These are phyloP conservation scores for Teleopsis dalmanni DNA, from an alignment of 1,140 invertebrate genomes.

Conservation along the genomic window DNA sequence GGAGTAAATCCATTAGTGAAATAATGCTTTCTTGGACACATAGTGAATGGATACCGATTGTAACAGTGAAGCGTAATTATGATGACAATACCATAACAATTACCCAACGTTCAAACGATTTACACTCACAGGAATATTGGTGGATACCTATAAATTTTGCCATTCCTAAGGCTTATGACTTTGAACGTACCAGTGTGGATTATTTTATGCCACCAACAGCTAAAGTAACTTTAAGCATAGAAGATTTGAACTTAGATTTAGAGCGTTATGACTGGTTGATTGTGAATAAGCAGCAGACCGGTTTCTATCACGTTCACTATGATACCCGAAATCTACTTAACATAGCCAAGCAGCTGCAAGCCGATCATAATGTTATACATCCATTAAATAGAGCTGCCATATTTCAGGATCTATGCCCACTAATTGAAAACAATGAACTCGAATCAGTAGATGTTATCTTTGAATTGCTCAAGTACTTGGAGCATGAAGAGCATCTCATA, in stretches of 20 bases:
- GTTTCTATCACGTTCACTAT: conserved; percentile 61
- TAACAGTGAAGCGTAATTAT: conserved; percentile 47
- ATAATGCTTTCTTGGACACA: conserved; percentile 51
- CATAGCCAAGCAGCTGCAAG: conserved; percentile 47
- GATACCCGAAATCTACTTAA: conserved; percentile 48
- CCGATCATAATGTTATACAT: conserved; percentile 46
- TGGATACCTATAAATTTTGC: conserved; percentile 54
- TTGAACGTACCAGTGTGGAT: conserved; percentile 43
- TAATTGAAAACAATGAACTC: conserved; percentile 37
- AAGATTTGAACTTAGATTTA: conserved; percentile 23
- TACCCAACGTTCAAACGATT: conserved; percentile 42
- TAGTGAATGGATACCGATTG: conserved; percentile 48
- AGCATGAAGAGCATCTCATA: conserved; percentile 47
- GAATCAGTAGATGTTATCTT: conserved; percentile 35
- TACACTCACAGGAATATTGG: conserved; percentile 40
- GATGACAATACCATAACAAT: conserved; percentile 39
- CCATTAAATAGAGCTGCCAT: conserved; percentile 55
- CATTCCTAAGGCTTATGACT: conserved; percentile 39
- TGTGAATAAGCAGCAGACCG: conserved; percentile 54
- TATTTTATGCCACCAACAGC: conserved; percentile 29
- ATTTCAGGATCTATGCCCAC: conserved; percentile 48
- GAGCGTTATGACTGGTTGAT: conserved; percentile 50
- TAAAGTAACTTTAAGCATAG: conserved; percentile 20
- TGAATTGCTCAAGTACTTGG: conserved; percentile 51
- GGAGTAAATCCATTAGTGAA: conserved; percentile 20